Conservation (phyloP, 2,888 invertebrate species). For the Chelonus formosanus region DNA sequence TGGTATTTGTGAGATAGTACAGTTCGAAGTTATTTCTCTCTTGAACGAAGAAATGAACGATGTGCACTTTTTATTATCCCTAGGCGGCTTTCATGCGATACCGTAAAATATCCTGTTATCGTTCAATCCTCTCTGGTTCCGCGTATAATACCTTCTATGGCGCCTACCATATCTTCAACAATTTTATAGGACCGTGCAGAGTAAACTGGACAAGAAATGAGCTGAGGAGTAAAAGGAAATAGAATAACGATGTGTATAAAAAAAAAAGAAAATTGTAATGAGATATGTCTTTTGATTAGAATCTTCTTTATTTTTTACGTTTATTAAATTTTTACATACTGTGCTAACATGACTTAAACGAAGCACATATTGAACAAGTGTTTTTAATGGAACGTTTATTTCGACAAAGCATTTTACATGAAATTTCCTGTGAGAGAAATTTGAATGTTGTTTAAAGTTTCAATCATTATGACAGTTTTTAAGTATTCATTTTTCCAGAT, state of each 20-base stretch:
- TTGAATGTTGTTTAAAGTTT: no score
- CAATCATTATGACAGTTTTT: no score
- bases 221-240: constrained; percentile 8
- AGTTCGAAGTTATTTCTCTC: constrained; percentile 7
- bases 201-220: constrained; percentile 12
- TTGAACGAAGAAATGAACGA: constrained; percentile 13
- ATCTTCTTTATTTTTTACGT: no score
- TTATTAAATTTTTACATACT: no score
- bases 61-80: constrained; percentile 28
- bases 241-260: neutral
- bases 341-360: no score
- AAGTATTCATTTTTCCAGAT: no score
- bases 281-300: no score
- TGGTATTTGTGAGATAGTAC: neutral
- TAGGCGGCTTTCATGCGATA: constrained; percentile 27
- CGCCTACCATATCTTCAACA: constrained; percentile 8
- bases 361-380: no score
- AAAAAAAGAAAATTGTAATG: no score
- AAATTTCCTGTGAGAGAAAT: no score
- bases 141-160: constrained; percentile 10
- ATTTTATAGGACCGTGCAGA: constrained; percentile 2
- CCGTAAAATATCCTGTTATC: constrained; percentile 26
- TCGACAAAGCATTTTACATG: no score
- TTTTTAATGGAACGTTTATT: no score
- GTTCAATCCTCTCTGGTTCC: constrained; percentile 13